phyloP scores from a whole-genome alignment of 2,797 vertebrate genomes.

The Uromys caudimaculatus region DNA sequence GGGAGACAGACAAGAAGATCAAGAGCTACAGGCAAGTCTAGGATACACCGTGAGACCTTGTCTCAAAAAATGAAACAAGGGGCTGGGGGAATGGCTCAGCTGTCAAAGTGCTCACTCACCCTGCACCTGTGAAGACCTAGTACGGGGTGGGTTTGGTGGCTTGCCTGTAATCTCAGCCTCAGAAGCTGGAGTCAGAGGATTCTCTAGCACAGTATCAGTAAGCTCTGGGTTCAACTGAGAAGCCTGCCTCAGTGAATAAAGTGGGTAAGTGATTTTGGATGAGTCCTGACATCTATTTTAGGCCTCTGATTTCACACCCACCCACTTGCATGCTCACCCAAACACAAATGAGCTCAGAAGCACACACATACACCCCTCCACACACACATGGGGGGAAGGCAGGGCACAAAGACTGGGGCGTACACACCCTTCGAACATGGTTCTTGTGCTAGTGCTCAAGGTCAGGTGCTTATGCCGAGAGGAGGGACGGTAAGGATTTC shows the following conservation, averaged over 20 bases:
- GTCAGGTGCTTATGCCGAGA: too few relatives aligned
- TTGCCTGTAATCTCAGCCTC: not conserved
- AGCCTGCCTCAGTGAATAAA: not conserved
- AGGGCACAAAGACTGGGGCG: not conserved
- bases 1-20: not conserved
- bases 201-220: not conserved
- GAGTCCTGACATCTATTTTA: not conserved
- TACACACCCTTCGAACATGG: not conserved
- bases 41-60: not conserved
- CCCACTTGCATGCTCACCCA: not conserved
- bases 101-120: not conserved
- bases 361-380: not conserved
- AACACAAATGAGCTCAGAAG: not conserved
- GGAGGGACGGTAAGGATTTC: fast-evolving
- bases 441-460: not conserved
- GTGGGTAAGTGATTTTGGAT: fast-evolving
- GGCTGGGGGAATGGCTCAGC: not conserved
- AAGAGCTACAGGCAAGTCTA: not conserved
- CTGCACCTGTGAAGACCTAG: not conserved
- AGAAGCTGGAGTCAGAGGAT: not conserved
- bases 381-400: too few relatives aligned
- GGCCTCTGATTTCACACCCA: not conserved
- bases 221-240: not conserved
- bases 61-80: not conserved
- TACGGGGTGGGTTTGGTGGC: not conserved